These are phyloP conservation scores for Pachliopta kotzebuea DNA, from an alignment of 2,888 invertebrate species.

Conservation along the genomic window DNA sequence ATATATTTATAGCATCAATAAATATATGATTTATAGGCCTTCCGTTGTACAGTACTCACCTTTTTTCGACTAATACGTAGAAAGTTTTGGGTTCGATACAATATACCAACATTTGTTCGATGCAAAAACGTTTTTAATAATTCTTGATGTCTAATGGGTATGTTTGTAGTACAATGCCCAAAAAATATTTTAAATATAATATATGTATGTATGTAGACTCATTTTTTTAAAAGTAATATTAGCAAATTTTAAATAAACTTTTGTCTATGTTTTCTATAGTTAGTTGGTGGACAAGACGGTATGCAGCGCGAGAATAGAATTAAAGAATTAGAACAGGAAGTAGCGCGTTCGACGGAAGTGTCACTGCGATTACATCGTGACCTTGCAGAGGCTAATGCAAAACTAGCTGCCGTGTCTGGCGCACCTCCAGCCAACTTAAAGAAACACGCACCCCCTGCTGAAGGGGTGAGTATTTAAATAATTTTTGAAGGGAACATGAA, in stretches of 20 bases:
- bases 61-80: background rate
- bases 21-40: background rate
- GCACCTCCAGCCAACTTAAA: slow-evolving; percentile 70
- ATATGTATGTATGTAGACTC: no score
- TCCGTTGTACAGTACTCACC: background rate
- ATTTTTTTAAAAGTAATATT: no score
- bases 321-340: slow-evolving; percentile 91
- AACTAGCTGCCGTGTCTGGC: slow-evolving; percentile 68
- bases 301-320: slow-evolving; percentile 84
- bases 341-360: slow-evolving; percentile 89
- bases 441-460: slow-evolving; percentile 80
- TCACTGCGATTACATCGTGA: slow-evolving; percentile 85
- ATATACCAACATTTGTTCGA: background rate
- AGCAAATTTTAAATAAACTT: slow-evolving; percentile 2
- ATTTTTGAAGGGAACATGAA: no score
- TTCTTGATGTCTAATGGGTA: background rate
- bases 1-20: background rate
- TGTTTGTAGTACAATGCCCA: no score
- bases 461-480: slow-evolving; percentile 70
- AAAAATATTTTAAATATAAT: no score
- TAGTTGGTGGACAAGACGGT: slow-evolving; percentile 81
- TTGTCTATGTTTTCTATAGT: slow-evolving; percentile 44
- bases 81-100: background rate
- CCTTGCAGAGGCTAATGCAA: slow-evolving; percentile 83
- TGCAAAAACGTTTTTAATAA: background rate